A percentile compares a stretch with the other conserved stretches of the same genome.
Evolutionary conservation across 1,140 invertebrate species (phyloP).

Genomic region (Andricus grossulariae): DNA sequence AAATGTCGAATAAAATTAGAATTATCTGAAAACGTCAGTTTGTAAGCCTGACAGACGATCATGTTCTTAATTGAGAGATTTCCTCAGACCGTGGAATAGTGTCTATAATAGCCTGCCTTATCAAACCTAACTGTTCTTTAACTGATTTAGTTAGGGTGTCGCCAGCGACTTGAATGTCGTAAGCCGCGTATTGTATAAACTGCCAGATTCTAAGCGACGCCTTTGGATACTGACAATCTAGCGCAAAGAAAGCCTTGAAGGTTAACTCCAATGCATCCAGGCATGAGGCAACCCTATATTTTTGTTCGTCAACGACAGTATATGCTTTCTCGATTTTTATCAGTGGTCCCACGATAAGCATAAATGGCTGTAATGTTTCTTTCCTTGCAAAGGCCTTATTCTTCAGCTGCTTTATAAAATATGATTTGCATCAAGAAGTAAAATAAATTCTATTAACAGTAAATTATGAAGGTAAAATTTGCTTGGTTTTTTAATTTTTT

Average conservation of each 20-base stretch:
- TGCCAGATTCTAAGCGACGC: not conserved
- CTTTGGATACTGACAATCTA: conserved; percentile 38
- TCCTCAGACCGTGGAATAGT: not conserved
- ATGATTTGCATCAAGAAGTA: not conserved
- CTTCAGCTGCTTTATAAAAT: not conserved
- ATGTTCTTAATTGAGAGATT: not conserved
- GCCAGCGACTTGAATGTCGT: not conserved
- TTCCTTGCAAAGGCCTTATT: not conserved
- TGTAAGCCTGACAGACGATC: not conserved
- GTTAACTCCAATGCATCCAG: conserved; percentile 38
- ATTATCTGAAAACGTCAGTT: not conserved
- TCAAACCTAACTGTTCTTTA: not conserved
- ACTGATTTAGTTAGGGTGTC: not conserved
- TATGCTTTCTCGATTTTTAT: conserved; percentile 31
- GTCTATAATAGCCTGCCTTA: not conserved
- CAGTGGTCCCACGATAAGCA: conserved; percentile 23
- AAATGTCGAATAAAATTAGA: not conserved
- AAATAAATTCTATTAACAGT: too few species aligned
- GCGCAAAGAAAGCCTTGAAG: conserved; percentile 41
- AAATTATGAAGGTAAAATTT: too few species aligned
- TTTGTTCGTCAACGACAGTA: conserved; percentile 26
- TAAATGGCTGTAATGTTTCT: conserved; percentile 13
- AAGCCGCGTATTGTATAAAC: not conserved
- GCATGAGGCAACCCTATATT: conserved; percentile 4
- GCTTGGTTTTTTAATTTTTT: too few species aligned